Base-by-base conservation (phyloP, 2,888 invertebrate genomes). In the Drosophila diplacantha region DNA sequence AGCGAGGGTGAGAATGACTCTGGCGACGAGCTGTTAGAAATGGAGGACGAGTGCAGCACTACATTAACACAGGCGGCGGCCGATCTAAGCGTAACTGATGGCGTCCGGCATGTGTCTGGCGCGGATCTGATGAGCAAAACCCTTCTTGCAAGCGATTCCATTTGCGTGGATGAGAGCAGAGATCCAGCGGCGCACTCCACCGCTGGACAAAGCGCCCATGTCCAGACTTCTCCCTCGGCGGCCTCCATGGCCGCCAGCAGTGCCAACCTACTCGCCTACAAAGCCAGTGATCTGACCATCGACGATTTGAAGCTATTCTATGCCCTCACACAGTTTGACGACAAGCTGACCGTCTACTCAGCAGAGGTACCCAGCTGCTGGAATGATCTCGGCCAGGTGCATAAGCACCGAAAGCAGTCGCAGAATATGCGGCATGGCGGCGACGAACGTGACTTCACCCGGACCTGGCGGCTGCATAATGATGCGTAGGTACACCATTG, bases 311-410 rank as follows among this genome's bases (percentile, higher is more conserved):
- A 92, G 72, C 89, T 91, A 14, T 89, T 97, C 51, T 93, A 94
- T 76, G 91, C 92, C 38, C 88, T 97, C 57, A 95, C 94, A 3
- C 92, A 93, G 69, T 95, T 95, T 82, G 95, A 95, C 71, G 91
- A 91, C 43, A 87, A 85, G 68, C 67, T 88, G 8, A 87, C 88
- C 0, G 81, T 92, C 0, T 97, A 95, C 86, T 93, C 94, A 53
- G 96, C 96, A 0, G 96, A 96, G 16, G 96, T 96, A 4, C 96
- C 97, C 0, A 93, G 96, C 5, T 97, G 96, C 87, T 97, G 97
- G 97, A 94, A 93, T 72, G 96, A 97, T 87, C 91, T 97, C 80
- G 95, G 96, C 75, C 96, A 96, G 71, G 96, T 96, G 6, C 96
- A 96, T 85, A 92, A 96, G 60, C 96, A 96, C 77, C 90, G 97